A percentile compares a stretch with the other conserved stretches of the same genome.
These are phyloP conservation scores for Scytalopus superciliaris DNA, from an alignment of 2,113 vertebrate species.

Conservation along the genomic window DNA sequence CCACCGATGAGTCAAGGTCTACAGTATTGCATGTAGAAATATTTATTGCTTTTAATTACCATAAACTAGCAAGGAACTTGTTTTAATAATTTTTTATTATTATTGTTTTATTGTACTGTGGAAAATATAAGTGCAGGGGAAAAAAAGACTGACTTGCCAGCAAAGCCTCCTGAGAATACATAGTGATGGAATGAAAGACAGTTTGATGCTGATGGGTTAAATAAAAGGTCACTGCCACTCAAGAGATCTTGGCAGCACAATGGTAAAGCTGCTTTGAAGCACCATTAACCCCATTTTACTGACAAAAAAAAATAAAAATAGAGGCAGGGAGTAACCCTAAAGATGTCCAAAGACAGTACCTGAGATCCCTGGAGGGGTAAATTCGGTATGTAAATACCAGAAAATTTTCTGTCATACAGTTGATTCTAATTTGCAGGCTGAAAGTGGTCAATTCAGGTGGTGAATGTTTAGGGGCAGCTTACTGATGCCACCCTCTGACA, in stretches of 20 bases:
- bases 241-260: not conserved
- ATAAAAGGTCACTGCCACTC: constrained; percentile 47
- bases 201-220: constrained; percentile 49
- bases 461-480: not conserved
- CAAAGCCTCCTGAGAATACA: not conserved
- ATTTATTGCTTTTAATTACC: constrained; percentile 82
- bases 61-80: constrained; percentile 74
- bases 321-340: not conserved
- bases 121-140: constrained; percentile 34
- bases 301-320: not conserved
- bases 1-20: constrained; percentile 69
- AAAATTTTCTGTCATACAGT: not conserved
- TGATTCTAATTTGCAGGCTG: not conserved
- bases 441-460: not conserved
- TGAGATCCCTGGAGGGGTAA: not conserved
- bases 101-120: constrained; percentile 22
- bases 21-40: constrained; percentile 63
- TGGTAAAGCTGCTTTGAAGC: not conserved
- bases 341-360: not conserved
- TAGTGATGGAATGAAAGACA: constrained; percentile 61
- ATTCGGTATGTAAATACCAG: not conserved
- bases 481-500: not conserved
- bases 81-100: constrained; percentile 70
- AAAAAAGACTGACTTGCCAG: not conserved
- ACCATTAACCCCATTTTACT: constrained; percentile 24